Base-by-base conservation (phyloP, 1,140 invertebrate species). In the Pseudomyrmex cubaensis region DNA sequence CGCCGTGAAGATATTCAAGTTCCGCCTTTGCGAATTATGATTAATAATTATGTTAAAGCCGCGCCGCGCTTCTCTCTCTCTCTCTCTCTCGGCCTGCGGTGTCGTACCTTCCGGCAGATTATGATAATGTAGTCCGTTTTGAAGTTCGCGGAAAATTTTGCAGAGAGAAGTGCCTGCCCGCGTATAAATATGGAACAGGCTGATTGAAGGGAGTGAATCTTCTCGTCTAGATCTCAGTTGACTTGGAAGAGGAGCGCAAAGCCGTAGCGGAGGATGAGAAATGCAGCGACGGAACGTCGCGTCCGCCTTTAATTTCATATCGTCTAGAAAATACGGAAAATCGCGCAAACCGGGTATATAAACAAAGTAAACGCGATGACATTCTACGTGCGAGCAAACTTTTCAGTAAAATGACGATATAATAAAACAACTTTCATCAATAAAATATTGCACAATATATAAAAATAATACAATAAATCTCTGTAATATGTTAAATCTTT, bases 171-270 rank as follows among this genome's bases (percentile, higher is more conserved):
- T 82, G 62, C 76, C 78, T 54, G 57, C 22, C 84, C 54, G 77
- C 77, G 84, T 87, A 91, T 91, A 91, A 91, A 91, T 90, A 91
- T 91, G 90, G 90, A 91, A 84, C 78, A 90, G 90, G 62, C 82
- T 90, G 90, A 91, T 91, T 91, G 89, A 90, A 90, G 90, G 85
- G 73, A 75, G 56, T 57, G 75, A 69, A 89, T 87, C 70, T 61
- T 57, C 56, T 56, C 44, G 59, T 17, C 70, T 52, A 74, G 74
- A 74, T 84, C 83, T 72, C 78, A 85, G 87, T 86, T 82, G 78
- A 88, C 74, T 83, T 17, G 75, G 54, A 84, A 59, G 84, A 78
- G 77, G 56, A 82, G 70, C 52, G 84, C 56, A 80, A 83, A 74
- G 64, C 76, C n/a, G 76, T 84, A 67, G 35, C 35, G 5, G 48